Base-by-base conservation (phyloP, 2,888 invertebrate genomes). In the Coremacera marginata region DNA sequence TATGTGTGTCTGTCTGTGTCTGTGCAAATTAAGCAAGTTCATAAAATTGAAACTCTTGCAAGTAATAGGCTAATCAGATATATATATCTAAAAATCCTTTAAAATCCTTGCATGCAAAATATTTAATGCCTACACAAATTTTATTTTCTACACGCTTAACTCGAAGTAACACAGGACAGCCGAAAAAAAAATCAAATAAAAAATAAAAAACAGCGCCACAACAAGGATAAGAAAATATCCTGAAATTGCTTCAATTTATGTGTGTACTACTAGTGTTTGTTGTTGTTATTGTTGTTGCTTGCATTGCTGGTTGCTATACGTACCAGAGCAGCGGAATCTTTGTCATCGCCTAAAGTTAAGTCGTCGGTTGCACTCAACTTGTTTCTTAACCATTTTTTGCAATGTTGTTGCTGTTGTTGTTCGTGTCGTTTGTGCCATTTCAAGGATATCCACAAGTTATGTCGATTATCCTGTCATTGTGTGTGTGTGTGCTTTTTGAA, bases 381-480 rank as follows among this genome's bases (percentile, higher is more conserved):
- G 7, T 60, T 5, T 34, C 25, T 71, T 37, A 37, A 57, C 57
- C 57, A n/a, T n/a, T n/a, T 60, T 44, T 71, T 11, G 34, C 37
- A 9, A 22, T 14, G 19, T 37, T 57, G 11, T 31, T n/a, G 70
- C 2, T 37, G 14, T 31, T 34, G 5, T n/a, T 11, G 68, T 25
- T 51, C 16, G 49, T 25, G 19, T 68, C 22, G 14, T 55, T 25
- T 55, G 57, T 27, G 52, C n/a, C 4, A 34, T 9, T 60, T 60
- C 57, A 71, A 71, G 71, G 71, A 71, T 71, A 60, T 57, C 60
- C 52, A 55, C 70, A 52, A 55, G 70, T 55, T 52, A 60, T 25
- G 27, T 25, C 22, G 27, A 16, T 44, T 44, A 60, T 60, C 9
- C 25, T 27, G 57, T 8, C 25, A 31, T 9, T n/a, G 5, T 31